Evolutionary conservation across 2,797 vertebrate genomes (phyloP), one percentile per base, ranked within the genome.

Genomic region (Cryptoblepharus egeriae): DNA sequence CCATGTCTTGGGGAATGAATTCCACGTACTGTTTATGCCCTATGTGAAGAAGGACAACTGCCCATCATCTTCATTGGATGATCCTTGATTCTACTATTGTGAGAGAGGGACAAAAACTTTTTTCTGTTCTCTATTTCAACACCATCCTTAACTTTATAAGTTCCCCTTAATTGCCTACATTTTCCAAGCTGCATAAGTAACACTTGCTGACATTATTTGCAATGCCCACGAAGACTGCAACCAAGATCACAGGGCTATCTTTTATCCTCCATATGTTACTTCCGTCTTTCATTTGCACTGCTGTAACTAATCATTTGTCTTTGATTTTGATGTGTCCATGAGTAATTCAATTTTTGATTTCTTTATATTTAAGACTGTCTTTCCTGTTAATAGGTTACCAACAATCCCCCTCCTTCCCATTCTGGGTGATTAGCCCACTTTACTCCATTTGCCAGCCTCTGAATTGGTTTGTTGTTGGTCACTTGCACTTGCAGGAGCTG

Each of bases 291-390:
- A 81, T 4, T 71, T 87, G 24, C 84, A 28, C 81, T 85, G 22
- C 57, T 55, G 18, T 13, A 89, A 83, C 45, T 78, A n/a, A 57
- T 58, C 2, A 26, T 80, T 89, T 30, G 2, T 28, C 74, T 91
- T 88, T 85, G 76, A 57, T 83, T 88, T 85, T 45, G 69, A 77
- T 86, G 18, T 81, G 4, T n/a, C 81, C 63, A 85, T 71, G 45
- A 2, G 83, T 91, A 82, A 78, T 93, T 95, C 92, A 90, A 86
- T 91, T 93, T 61, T 28, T 83, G 84, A 86, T 91, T 84, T 30
- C 32, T 73, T 90, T 64, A 88, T 49, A 75, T 94, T 90, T 87
- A 57, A 81, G 88, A 91, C 88, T 89, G 37, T 75, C 1, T 5
- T 87, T 89, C 65, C 87, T 87, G 90, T 86, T 10, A 70, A 72